Evolutionary conservation across 2,888 invertebrate genomes (phyloP), one percentile per base, ranked within the genome.

Genomic region (Chironomus tentans): DNA sequence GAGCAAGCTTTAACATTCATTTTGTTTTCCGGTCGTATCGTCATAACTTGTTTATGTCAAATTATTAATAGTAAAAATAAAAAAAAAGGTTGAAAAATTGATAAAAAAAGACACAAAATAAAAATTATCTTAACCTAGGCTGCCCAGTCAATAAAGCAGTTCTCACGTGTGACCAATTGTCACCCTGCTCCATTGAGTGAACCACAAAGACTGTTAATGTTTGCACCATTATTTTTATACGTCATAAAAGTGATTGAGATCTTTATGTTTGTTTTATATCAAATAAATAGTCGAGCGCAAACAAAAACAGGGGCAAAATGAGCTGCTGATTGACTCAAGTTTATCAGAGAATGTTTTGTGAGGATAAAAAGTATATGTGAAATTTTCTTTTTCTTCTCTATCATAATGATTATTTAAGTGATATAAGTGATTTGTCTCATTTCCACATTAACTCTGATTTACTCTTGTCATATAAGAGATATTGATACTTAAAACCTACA

Each of bases 111-210:
- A 38, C 38, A 38, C 38, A 38, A 38, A 38, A 38, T 28, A 74
- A 68, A 74, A 13, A 24, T 4, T 22, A 47, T 47, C 61, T 46
- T 50, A 68, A 38, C 7, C 74, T 74, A 74, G 15, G 21, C 74
- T 74, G 78, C 78, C 77, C 78, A 79, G 78, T 79, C 77, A 78
- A 77, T 77, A 47, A 50, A 77, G 77, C 78, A 77, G 78, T 78
- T 78, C 79, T 79, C 79, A 79, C 79, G 22, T 77, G 78, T 76
- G 77, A 76, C 28, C 50, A 21, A 48, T 65, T 48, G 65, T 73
- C 68, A 70, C 77, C 77, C 79, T 77, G 78, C 78, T 50, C 71
- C 61, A 78, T 78, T 78, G 76, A 79, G 78, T 78, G 78, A 77
- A 78, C 77, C 77, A 77, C 72, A 75, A 21, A 15, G 13, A 70